Percentiles rank a stretch among this genome's conserved stretches.
Conservation (phyloP, 2,888 invertebrate genomes). For the Magallana nippona region DNA sequence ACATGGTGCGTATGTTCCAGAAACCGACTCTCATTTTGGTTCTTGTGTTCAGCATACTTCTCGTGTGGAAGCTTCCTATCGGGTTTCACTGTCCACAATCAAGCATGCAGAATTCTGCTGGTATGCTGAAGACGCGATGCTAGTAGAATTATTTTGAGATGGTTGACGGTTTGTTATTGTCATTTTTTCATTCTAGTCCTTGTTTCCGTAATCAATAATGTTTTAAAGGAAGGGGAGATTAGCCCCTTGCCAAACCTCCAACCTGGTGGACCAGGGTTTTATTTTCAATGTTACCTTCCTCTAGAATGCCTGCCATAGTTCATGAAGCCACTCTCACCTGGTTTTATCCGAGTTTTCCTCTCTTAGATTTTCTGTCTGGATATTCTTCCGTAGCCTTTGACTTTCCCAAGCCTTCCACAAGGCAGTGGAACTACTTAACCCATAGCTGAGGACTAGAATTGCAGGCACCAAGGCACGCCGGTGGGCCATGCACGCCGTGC, state of each 20-base stretch:
- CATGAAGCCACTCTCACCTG: conserved; percentile 34
- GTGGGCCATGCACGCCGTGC: conserved; percentile 36
- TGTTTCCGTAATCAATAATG: background rate
- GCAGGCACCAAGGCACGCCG: background rate
- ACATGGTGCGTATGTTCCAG: conserved; percentile 37
- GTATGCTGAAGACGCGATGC: background rate
- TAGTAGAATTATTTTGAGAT: too few relatives aligned
- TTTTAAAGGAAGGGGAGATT: conserved; percentile 14
- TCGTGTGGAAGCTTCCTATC: background rate
- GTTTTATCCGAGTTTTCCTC: background rate
- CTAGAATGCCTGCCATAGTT: conserved; percentile 41
- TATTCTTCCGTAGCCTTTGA: too few relatives aligned
- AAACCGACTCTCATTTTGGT: background rate
- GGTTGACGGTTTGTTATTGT: too few relatives aligned
- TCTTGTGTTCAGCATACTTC: background rate
- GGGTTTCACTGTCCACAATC: background rate
- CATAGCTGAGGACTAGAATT: too few relatives aligned
- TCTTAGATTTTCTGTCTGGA: too few relatives aligned
- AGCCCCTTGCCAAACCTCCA: background rate
- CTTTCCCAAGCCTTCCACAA: too few relatives aligned
- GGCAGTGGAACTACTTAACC: too few relatives aligned
- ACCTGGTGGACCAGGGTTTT: conserved; percentile 4
- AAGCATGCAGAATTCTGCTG: background rate
- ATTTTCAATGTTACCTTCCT: conserved; percentile 27
- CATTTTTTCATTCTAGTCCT: too few relatives aligned